Base-by-base conservation (phyloP, 2,113 vertebrate species). In the Cairina moschata region DNA sequence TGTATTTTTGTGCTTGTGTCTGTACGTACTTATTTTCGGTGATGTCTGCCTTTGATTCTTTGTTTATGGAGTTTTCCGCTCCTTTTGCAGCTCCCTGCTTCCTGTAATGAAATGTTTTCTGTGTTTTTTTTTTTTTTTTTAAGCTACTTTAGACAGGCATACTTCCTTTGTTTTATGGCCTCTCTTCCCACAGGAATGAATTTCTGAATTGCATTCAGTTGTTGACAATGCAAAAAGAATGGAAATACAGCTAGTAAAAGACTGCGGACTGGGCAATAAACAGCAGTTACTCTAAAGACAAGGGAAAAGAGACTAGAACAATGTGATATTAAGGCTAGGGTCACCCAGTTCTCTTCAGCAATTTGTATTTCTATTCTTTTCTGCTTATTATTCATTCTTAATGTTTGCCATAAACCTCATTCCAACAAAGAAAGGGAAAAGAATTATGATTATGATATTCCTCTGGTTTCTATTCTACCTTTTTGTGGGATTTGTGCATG, bases 331-430 rank as follows among this genome's bases (percentile, higher is more conserved):
- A 60, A 31, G 44, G 31, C 36, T 42, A 40, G 62, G 34, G 32
- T 44, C 36, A 9, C 4, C 1, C 8, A 75, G n/a, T 82, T 81
- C 16, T 83, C 31, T 55, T n/a, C 36, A 74, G 25, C 0, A 0
- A 40, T 88, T 90, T 0, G 0, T 54, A 26, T 55, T 80, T 76
- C 13, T 67, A 11, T 26, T 34, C 0, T 81, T 76, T 46, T 1
- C 0, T 77, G 26, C 58, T 44, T 59, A 7, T n/a, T 86, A 48
- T 8, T 89, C 65, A 22, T 78, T 66, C 52, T 38, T 60, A 75
- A 67, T 82, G 42, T 22, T 94, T 67, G 20, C 29, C 3, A 5
- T 88, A 78, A 80, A 26, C 2, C 2, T 84, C 83, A 59, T 1
- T 87, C 38, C n/a, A 83, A 11, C 13, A 60, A 76, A 82, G 55